These are phyloP conservation scores for Albula goreensis DNA, from an alignment of 2,113 vertebrate genomes.

Conservation along the genomic window DNA sequence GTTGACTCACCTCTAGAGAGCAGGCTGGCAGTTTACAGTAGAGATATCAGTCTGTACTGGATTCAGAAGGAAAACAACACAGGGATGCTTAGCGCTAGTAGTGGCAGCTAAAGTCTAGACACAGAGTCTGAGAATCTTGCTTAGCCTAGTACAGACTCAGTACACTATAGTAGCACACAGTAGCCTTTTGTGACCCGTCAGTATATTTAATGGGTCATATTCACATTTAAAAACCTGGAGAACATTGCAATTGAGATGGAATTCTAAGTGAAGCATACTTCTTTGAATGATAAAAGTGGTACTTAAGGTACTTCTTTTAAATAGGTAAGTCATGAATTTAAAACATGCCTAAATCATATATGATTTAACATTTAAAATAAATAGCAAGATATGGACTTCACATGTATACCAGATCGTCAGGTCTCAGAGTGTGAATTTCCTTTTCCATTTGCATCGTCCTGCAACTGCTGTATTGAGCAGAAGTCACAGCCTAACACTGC, in stretches of 20 bases:
- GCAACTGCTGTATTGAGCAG: background rate
- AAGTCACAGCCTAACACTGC: background rate
- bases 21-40: constrained; percentile 8
- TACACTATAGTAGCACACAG: background rate
- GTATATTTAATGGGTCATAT: background rate
- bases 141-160: background rate
- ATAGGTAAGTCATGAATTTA: too few relatives aligned
- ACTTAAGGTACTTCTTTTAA: background rate
- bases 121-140: background rate
- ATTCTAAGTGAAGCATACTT: background rate
- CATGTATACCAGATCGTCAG: background rate
- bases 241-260: background rate
- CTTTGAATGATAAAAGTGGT: background rate
- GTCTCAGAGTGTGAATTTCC: background rate
- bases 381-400: background rate
- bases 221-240: background rate
- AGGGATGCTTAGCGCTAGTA: background rate
- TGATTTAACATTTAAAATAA: background rate
- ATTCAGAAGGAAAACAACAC: background rate
- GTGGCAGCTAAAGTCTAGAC: background rate
- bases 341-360: background rate
- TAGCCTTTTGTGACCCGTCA: background rate
- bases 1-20: constrained; percentile 10
- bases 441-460: background rate
- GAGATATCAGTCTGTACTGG: background rate